A percentile compares a stretch with the other conserved stretches of the same genome.
phyloP scores from a whole-genome alignment of 2,113 vertebrate species.

The Oncorhynchus kisutch region DNA sequence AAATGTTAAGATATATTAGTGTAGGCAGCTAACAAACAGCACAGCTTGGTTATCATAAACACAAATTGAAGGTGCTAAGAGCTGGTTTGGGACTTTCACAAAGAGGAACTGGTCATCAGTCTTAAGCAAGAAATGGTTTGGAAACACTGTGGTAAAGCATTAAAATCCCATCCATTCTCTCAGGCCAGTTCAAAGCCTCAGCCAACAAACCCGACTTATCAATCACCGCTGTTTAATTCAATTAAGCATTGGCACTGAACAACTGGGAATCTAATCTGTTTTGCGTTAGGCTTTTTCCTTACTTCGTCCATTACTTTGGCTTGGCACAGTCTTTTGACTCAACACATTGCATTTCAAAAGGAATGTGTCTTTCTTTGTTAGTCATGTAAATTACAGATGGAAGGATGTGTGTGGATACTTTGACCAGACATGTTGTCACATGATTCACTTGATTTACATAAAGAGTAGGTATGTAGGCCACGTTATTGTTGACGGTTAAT shows the following conservation, averaged over 20 bases:
- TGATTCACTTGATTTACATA: slow-evolving; percentile 13
- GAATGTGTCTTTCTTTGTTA: neutral
- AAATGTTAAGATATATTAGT: no score
- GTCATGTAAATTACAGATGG: neutral
- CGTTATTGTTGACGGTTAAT: neutral
- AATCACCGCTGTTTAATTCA: slow-evolving; percentile 39
- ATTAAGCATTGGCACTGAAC: slow-evolving; percentile 39
- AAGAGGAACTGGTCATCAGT: neutral
- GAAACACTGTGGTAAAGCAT: slow-evolving; percentile 26
- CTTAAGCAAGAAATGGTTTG: slow-evolving; percentile 11
- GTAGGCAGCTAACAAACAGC: no score
- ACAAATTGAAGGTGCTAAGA: no score
- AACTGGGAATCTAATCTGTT: slow-evolving; percentile 40
- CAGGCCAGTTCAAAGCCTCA: slow-evolving; percentile 10
- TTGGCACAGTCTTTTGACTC: neutral
- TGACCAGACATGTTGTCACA: neutral
- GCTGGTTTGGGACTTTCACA: neutral
- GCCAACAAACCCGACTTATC: slow-evolving; percentile 28
- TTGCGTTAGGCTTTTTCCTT: slow-evolving; percentile 19
- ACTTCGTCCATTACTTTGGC: slow-evolving; percentile 17
- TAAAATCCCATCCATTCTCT: slow-evolving; percentile 23
- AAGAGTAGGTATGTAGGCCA: neutral
- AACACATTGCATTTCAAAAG: neutral
- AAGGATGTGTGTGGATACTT: neutral
- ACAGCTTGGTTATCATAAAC: no score